Percentiles rank a stretch among this genome's conserved stretches.
Evolutionary conservation across 2,888 invertebrate species (phyloP).

Genomic region (Andrena trimmerana): DNA sequence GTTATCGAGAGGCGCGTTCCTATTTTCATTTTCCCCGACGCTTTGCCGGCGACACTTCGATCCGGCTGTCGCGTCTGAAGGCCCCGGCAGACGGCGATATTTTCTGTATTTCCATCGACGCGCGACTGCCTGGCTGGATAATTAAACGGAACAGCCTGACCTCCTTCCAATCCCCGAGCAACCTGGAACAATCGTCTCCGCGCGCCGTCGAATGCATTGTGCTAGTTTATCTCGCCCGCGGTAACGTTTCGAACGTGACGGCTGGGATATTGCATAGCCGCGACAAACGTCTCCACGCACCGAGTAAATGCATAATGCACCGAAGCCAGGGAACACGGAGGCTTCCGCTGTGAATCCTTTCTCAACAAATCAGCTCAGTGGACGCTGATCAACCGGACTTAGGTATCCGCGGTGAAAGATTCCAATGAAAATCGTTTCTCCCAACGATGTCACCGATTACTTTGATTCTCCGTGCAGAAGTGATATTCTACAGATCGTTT

Average conservation of each 20-base stretch:
- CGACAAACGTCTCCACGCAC: slow-evolving; percentile 26
- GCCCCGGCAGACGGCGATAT: slow-evolving; percentile 29
- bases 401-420: too few species aligned
- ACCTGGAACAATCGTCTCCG: slow-evolving; percentile 46
- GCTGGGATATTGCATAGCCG: slow-evolving; percentile 16
- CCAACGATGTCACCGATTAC: too few species aligned
- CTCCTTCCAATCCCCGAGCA: slow-evolving; percentile 35
- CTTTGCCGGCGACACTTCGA: slow-evolving; percentile 34
- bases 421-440: too few species aligned
- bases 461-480: too few species aligned
- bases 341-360: neutral
- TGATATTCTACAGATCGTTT: too few species aligned
- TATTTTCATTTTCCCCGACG: slow-evolving; percentile 41
- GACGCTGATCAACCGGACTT: neutral
- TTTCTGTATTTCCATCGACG: slow-evolving; percentile 50
- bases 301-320: slow-evolving; percentile 4
- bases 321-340: neutral
- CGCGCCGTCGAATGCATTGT: slow-evolving; percentile 42
- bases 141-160: slow-evolving; percentile 58
- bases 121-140: slow-evolving; percentile 44
- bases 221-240: slow-evolving; percentile 45
- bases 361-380: neutral
- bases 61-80: slow-evolving; percentile 40
- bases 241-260: slow-evolving; percentile 39
- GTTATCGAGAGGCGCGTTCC: slow-evolving; percentile 11